Conservation (phyloP, 2,888 invertebrate species). For the Nesidiocoris tenuis region DNA sequence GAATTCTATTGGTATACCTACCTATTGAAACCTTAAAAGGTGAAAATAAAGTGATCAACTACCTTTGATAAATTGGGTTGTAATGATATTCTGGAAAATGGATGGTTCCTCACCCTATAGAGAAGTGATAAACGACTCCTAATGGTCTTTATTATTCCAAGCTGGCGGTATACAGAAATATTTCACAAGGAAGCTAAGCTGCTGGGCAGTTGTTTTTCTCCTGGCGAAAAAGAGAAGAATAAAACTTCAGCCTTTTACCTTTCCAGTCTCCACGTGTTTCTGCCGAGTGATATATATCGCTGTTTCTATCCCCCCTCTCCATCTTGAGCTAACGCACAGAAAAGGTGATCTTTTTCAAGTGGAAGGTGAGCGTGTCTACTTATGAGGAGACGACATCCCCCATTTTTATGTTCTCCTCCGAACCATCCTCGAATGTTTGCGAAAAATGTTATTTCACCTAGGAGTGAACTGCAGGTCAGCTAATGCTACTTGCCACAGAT, state of each 20-base stretch:
- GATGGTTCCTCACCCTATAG: background rate
- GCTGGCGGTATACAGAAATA: background rate
- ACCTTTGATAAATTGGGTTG: no score
- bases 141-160: background rate
- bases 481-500: no score
- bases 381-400: background rate
- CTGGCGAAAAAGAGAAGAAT: background rate
- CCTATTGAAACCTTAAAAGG: no score
- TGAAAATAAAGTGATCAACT: no score
- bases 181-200: background rate
- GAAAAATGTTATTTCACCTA: no score
- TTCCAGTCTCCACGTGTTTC: background rate
- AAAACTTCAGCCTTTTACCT: background rate
- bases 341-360: background rate
- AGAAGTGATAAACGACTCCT: background rate
- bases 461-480: no score
- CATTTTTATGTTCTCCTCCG: no score
- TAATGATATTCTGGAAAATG: background rate
- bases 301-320: background rate
- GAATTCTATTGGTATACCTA: no score
- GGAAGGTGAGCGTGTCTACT: no score
- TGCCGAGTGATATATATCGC: background rate
- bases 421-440: no score
- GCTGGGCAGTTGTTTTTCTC: background rate
- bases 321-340: background rate